phyloP scores from a whole-genome alignment of 2,113 vertebrate genomes.

The Stomatorhinus ivindoensis region DNA sequence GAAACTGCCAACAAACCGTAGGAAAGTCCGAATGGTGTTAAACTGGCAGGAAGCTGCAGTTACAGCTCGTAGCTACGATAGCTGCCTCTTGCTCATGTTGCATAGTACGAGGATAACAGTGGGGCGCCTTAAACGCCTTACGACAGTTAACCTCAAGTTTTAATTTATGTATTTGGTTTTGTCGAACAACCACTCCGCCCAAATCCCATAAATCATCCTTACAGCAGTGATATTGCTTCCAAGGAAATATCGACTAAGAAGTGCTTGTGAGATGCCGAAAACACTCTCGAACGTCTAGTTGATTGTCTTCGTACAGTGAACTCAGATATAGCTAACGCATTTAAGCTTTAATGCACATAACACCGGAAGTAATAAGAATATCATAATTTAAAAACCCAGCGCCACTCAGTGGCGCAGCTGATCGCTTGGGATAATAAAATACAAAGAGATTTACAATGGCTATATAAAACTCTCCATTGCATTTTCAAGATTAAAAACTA shows the following conservation, averaged over 20 bases:
- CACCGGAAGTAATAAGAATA: constrained; percentile 31
- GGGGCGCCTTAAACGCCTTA: constrained; percentile 19
- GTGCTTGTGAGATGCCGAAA: constrained; percentile 21
- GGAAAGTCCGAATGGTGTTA: constrained; percentile 31
- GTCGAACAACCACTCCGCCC: constrained; percentile 24
- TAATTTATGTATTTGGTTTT: constrained; percentile 26
- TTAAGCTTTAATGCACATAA: constrained; percentile 40
- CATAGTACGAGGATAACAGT: constrained; percentile 47
- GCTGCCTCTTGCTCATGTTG: constrained; percentile 39
- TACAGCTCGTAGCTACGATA: constrained; percentile 21
- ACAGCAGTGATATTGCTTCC: constrained; percentile 41
- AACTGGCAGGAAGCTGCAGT: constrained; percentile 33
- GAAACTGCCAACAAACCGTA: constrained; percentile 25
- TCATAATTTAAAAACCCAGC: constrained; percentile 32
- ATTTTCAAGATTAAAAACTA: constrained; percentile 18
- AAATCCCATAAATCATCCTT: constrained; percentile 21
- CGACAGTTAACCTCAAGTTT: constrained; percentile 31
- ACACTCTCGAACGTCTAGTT: constrained; percentile 34
- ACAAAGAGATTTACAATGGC: constrained; percentile 59
- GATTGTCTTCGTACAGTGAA: constrained; percentile 47
- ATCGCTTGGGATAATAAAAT: constrained; percentile 47
- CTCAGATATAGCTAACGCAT: constrained; percentile 27
- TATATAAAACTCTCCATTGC: constrained; percentile 37
- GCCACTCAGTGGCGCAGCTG: constrained; percentile 67
- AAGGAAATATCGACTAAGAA: constrained; percentile 20